Evolutionary conservation across 2,888 invertebrate species (phyloP).

Genomic region (Nymphalis polychloros): DNA sequence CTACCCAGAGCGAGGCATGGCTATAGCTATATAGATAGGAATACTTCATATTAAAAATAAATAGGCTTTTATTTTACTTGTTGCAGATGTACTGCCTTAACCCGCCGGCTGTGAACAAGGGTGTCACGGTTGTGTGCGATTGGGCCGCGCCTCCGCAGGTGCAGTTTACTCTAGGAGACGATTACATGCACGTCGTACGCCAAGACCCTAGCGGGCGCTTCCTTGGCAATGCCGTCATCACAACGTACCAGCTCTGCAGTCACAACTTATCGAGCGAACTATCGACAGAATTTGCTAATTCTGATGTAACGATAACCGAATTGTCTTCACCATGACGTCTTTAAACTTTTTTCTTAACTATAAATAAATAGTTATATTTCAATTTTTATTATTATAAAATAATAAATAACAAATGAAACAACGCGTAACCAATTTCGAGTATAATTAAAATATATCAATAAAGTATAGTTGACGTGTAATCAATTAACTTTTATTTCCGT

Average conservation of each 20-base stretch:
- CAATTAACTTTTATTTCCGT: too few species aligned
- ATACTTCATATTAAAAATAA: background rate
- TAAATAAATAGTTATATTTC: too few species aligned
- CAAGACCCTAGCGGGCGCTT: slow-evolving; percentile 61
- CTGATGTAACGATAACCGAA: background rate
- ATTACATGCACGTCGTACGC: slow-evolving; percentile 66
- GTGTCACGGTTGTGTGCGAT: slow-evolving; percentile 64
- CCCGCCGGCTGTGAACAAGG: slow-evolving; percentile 62
- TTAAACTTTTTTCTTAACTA: too few species aligned
- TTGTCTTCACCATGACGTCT: background rate
- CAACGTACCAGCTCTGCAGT: slow-evolving; percentile 63
- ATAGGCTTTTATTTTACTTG: background rate
- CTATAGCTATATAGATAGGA: too few species aligned
- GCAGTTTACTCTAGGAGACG: slow-evolving; percentile 65
- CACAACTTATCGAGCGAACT: slow-evolving; percentile 49
- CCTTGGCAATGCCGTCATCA: slow-evolving; percentile 65
- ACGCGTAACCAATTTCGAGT: too few species aligned
- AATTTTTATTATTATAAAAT: too few species aligned
- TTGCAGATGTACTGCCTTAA: slow-evolving; percentile 63
- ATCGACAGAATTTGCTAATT: background rate
- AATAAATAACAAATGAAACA: too few species aligned
- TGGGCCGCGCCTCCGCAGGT: slow-evolving; percentile 70
- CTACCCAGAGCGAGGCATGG: too few species aligned
- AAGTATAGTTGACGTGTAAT: too few species aligned
- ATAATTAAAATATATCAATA: too few species aligned